phyloP scores from a whole-genome alignment of 1,140 invertebrate genomes.

The Lepidotrigona ventralis region DNA sequence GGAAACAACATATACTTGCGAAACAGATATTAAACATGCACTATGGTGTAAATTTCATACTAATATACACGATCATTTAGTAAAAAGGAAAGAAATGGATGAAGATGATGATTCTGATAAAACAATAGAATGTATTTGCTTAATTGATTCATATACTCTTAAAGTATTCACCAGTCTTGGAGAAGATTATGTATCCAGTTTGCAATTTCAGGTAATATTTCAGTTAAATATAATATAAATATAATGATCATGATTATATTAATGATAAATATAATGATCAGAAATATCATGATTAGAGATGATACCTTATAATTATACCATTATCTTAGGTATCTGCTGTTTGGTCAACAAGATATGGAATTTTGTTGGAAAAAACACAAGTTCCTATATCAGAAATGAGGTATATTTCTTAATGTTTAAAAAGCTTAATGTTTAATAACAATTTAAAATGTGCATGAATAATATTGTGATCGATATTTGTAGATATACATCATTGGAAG shows the following conservation, averaged over 20 bases:
- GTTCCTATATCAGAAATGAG: constrained; percentile 61
- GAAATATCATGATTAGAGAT: background rate
- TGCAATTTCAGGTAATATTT: constrained; percentile 90
- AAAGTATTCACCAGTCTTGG: constrained; percentile 90
- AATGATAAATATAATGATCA: too few species aligned
- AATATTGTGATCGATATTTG: background rate
- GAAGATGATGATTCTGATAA: constrained; percentile 66
- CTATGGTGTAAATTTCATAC: constrained; percentile 88
- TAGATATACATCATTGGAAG: constrained; percentile 69
- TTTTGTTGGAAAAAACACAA: constrained; percentile 86
- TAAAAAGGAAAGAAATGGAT: constrained; percentile 66
- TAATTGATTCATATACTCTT: constrained; percentile 88
- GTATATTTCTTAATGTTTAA: constrained; percentile 48
- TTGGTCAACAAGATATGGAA: constrained; percentile 89
- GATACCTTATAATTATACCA: background rate
- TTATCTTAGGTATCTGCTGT: constrained; percentile 80
- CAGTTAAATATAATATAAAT: constrained; percentile 12
- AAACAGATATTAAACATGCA: constrained; percentile 90
- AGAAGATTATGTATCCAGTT: constrained; percentile 89
- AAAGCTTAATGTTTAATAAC: background rate
- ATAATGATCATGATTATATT: background rate
- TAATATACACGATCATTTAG: constrained; percentile 80
- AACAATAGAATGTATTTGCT: constrained; percentile 83
- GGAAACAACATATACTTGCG: constrained; percentile 87
- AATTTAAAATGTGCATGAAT: background rate